Evolutionary conservation across 2,888 invertebrate species (phyloP), one percentile per base, ranked within the genome.

Genomic region (Drosophila longiperda): DNA sequence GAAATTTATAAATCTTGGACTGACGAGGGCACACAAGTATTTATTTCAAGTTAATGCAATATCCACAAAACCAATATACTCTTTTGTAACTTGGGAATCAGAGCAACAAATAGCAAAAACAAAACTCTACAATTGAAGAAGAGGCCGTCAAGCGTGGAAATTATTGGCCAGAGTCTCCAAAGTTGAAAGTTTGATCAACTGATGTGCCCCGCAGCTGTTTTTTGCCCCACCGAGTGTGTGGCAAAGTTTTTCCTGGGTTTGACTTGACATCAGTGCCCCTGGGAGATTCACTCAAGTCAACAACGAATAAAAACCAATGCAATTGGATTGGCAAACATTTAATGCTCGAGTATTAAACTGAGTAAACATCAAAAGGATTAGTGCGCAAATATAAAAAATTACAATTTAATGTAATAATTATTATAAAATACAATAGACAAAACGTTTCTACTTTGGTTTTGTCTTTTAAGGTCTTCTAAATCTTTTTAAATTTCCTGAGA

Each of bases 151-250:
- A 80, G 80, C 84, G 87, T 83, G 79, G 89, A 83, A 87, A 86
- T 86, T 86, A 87, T 89, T 89, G 86, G 84, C 78, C 75, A 82
- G 82, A 73, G 78, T 45, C 45, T 23, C 66, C 80, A 80, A 86
- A 86, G 80, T 89, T 88, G 80, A 74, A 77, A 78, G 75, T 65
- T 74, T 71, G 89, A 84, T 84, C 79, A 80, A 87, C 74, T 88
- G 82, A 80, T 71, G 76, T 60, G 75, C 64, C 72, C 75, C 62
- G 59, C 66, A 69, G 79, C 72, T 66, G 63, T 80, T 81, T 45
- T 52, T 54, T 54, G 55, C 64, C 78, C 78, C 80, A 54, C 70
- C 34, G 34, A 50, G 36, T 68, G 61, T 42, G 48, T 20, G 26
- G 52, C 20, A 36, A 75, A 86, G 63, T 76, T 83, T 80, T 45